Conservation (phyloP, 1,140 invertebrate species). For the Lepidotrigona ventralis region DNA sequence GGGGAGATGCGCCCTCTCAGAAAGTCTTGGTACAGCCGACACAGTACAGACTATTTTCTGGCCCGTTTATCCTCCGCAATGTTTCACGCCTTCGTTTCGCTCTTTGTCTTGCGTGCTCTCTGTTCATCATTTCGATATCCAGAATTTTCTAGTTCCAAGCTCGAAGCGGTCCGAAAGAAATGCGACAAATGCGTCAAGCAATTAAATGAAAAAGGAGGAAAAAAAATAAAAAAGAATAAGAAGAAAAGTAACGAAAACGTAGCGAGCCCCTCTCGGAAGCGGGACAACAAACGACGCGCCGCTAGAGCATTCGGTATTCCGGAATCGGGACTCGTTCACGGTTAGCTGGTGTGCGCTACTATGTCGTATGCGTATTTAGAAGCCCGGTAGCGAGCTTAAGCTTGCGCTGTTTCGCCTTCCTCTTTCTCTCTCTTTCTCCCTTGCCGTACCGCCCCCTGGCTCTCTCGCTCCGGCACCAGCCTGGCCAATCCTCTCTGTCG, state of each 20-base stretch:
- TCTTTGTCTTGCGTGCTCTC: not conserved
- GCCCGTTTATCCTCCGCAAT: not conserved
- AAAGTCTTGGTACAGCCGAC: not conserved
- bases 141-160: no score
- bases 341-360: conserved; percentile 41
- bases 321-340: conserved; percentile 34
- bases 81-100: not conserved
- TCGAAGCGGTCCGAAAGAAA: no score
- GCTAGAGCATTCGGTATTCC: conserved; percentile 12
- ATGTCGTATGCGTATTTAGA: conserved; percentile 62
- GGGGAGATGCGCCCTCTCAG: not conserved
- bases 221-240: no score
- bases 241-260: not conserved
- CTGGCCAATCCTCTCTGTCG: conserved; percentile 24
- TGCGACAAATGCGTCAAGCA: no score
- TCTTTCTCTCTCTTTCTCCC: conserved; percentile 32
- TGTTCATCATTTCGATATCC: not conserved
- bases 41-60: not conserved
- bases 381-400: conserved; percentile 65
- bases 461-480: conserved; percentile 41
- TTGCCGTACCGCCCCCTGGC: conserved; percentile 15
- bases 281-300: not conserved
- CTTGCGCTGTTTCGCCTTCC: conserved; percentile 67
- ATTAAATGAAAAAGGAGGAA: no score
- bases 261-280: not conserved